These are phyloP conservation scores for Pipa parva DNA, from an alignment of 2,113 vertebrate genomes.

Conservation along the genomic window DNA sequence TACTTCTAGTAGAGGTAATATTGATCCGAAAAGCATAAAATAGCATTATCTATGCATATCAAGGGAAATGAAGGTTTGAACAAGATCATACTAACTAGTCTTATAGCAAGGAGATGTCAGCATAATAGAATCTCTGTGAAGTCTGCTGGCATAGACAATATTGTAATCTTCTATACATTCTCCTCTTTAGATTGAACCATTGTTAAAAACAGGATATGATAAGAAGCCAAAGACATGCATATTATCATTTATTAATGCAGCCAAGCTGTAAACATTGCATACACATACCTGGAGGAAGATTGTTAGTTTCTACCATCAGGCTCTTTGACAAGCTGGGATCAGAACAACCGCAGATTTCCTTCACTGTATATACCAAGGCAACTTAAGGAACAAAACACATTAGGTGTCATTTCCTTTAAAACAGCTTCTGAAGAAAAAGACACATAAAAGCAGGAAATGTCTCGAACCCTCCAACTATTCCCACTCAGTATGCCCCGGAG, in stretches of 20 bases:
- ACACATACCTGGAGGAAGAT: slow-evolving; percentile 58
- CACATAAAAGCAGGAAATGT: slow-evolving; percentile 71
- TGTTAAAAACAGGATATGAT: too few species aligned
- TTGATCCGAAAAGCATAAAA: too few species aligned
- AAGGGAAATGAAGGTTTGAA: too few species aligned
- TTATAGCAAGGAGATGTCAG: too few species aligned
- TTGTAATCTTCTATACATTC: too few species aligned
- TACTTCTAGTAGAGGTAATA: too few species aligned
- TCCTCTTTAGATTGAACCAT: too few species aligned
- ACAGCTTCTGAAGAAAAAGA: slow-evolving; percentile 51
- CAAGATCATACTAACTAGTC: too few species aligned
- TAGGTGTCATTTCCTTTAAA: slow-evolving; percentile 49
- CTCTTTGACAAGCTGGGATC: slow-evolving; percentile 53
- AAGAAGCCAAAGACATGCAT: background rate
- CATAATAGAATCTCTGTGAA: too few species aligned
- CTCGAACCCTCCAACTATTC: slow-evolving; percentile 55
- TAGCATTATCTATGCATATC: too few species aligned
- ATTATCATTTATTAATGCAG: background rate
- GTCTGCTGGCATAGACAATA: too few species aligned
- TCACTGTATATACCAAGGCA: slow-evolving; percentile 51
- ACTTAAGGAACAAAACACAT: slow-evolving; percentile 47
- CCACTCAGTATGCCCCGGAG: slow-evolving; percentile 54
- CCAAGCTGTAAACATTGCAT: slow-evolving; percentile 16
- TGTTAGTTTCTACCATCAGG: slow-evolving; percentile 51
- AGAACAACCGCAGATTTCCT: slow-evolving; percentile 48